phyloP scores from a whole-genome alignment of 1,140 invertebrate species.

The Tenebrio molitor region DNA sequence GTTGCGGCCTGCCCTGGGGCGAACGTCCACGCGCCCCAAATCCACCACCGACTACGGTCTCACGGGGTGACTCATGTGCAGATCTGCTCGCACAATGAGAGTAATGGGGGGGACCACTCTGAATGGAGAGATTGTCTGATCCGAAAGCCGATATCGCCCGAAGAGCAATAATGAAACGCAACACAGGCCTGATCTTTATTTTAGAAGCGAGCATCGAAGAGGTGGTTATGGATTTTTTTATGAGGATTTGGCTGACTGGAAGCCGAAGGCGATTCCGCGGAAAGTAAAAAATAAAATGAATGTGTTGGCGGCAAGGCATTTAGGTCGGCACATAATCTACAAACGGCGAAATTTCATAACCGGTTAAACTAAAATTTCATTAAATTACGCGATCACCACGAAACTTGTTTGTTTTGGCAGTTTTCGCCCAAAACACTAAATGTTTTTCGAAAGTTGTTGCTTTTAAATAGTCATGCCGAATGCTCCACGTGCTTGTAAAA shows the following conservation, averaged over 20 bases:
- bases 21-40: constrained; percentile 64
- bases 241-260: not conserved
- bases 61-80: constrained; percentile 61
- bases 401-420: no score
- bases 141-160: constrained; percentile 2
- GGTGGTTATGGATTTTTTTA: not conserved
- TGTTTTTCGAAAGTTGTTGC: no score
- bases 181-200: constrained; percentile 17
- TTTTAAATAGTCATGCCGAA: no score
- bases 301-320: no score
- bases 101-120: constrained; percentile 1
- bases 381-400: no score
- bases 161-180: constrained; percentile 12
- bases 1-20: constrained; percentile 66
- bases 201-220: constrained; percentile 7
- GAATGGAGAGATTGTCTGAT: constrained; percentile 29
- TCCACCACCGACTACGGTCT: constrained; percentile 50
- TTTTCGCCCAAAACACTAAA: no score
- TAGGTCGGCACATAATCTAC: no score
- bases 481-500: no score
- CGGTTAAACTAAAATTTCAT: no score
- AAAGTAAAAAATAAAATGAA: no score
- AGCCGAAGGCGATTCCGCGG: no score
- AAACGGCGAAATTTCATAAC: no score
- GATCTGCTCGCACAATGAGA: not conserved